A percentile compares a stretch with the other conserved stretches of the same genome.
Conservation (phyloP, 2,113 vertebrate species). For the Ceyx melanurus region DNA sequence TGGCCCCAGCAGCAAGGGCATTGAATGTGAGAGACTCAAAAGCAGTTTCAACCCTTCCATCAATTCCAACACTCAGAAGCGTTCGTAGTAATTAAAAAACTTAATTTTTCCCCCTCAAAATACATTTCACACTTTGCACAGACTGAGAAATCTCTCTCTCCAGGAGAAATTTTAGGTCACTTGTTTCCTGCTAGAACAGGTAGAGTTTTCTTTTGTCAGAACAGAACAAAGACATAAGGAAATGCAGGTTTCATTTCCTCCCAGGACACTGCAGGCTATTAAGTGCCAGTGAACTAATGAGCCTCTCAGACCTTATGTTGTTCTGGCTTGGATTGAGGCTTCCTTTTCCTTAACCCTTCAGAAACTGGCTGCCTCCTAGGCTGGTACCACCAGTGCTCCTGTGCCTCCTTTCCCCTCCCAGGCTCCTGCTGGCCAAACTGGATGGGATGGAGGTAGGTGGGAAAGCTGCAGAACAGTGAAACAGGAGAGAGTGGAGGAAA, state of each 20-base stretch:
- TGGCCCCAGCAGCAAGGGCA: conserved; percentile 31
- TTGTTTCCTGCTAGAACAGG: conserved; percentile 69
- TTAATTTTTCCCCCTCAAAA: not conserved
- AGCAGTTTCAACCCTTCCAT: conserved; percentile 42
- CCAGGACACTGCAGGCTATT: conserved; percentile 66
- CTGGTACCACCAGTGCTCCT: not conserved
- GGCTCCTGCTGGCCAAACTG: not conserved
- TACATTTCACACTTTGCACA: conserved; percentile 64
- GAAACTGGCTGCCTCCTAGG: not conserved
- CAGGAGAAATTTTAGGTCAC: conserved; percentile 61
- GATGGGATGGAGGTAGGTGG: not conserved
- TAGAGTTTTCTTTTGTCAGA: conserved; percentile 78
- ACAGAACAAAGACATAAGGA: conserved; percentile 77
- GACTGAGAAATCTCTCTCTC: conserved; percentile 48
- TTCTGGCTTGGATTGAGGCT: conserved; percentile 71
- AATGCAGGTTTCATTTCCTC: conserved; percentile 76
- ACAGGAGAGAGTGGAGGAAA: not conserved
- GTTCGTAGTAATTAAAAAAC: conserved; percentile 73
- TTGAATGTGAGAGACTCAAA: not conserved
- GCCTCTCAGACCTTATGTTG: conserved; percentile 80
- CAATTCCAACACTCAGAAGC: conserved; percentile 56
- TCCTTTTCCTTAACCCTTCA: conserved; percentile 51
- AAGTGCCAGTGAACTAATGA: conserved; percentile 82
- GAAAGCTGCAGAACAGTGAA: not conserved
- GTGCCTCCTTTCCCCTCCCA: not conserved